Evolutionary conservation across 2,113 vertebrate species (phyloP), one percentile per base, ranked within the genome.

Genomic region (Macaca nemestrina): DNA sequence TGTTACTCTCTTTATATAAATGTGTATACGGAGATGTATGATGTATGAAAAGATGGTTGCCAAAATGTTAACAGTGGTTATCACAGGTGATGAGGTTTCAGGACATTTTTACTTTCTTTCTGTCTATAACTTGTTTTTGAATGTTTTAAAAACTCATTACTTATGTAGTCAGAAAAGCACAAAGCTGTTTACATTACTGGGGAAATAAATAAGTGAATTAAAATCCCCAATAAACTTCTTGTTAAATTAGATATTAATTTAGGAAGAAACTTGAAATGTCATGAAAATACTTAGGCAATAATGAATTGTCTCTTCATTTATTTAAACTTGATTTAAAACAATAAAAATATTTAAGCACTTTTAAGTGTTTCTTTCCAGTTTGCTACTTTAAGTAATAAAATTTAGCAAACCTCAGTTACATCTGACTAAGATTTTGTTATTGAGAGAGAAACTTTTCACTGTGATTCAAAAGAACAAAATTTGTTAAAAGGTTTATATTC

Each of bases 271-370:
- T 72, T 95, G 32, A 93, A 90, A 81, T 75, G 25, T 57, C 61
- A 50, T 78, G 48, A 70, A 94, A 93, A 90, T 64, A 90, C n/a
- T 81, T 96, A 81, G 27, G 20, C 91, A 83, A 93, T 45, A 90
- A 20, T 48, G 57, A 94, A 35, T 89, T 55, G n/a, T 78, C 23
- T 94, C 23, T 38, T 86, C 81, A 48, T 40, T 14, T 83, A 88
- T 84, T 88, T 79, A 94, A 93, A 96, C 50, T 76, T 87, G 32
- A 90, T 85, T 90, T 88, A 64, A 89, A 96, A 82, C 64, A 79
- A 50, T n/a, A 43, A 76, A 86, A 86, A 55, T 89, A 72, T 59
- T 70, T 95, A 82, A 52, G 57, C 55, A 82, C 25, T 35, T 82
- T 88, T 92, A 78, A 80, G 85, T 14, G 43, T 45, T 40, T 38